phyloP scores from a whole-genome alignment of 2,888 invertebrate species.

The Nomada goodeniana region DNA sequence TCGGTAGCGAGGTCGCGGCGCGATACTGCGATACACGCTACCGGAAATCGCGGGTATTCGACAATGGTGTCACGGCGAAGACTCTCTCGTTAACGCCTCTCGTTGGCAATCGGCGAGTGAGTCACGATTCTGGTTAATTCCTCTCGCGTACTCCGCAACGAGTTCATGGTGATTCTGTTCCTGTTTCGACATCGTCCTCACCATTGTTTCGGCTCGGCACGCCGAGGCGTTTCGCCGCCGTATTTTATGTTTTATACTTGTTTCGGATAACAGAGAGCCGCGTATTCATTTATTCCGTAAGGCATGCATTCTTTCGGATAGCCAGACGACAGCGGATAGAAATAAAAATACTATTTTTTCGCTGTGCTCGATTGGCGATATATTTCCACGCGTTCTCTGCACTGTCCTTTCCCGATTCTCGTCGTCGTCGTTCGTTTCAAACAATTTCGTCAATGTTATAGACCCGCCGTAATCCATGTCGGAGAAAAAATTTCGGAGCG shows the following conservation, averaged over 20 bases:
- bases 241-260: neutral
- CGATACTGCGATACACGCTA: constrained; percentile 6
- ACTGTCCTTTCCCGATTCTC: too few relatives aligned
- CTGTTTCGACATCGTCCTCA: constrained; percentile 12
- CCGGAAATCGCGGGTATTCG: constrained; percentile 48
- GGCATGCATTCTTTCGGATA: too few relatives aligned
- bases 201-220: constrained; percentile 25
- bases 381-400: too few relatives aligned
- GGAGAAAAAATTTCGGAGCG: too few relatives aligned
- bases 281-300: too few relatives aligned
- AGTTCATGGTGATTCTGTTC: constrained; percentile 45
- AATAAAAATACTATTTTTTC: too few relatives aligned
- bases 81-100: constrained; percentile 35
- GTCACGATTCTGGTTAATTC: constrained; percentile 60
- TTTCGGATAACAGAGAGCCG: too few relatives aligned
- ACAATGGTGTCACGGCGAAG: constrained; percentile 57
- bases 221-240: neutral
- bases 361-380: too few relatives aligned
- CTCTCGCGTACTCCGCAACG: constrained; percentile 41
- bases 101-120: constrained; percentile 53
- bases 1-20: constrained; percentile 17
- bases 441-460: too few relatives aligned
- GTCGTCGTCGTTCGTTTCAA: too few relatives aligned
- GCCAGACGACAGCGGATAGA: too few relatives aligned
- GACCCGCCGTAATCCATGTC: too few relatives aligned